phyloP scores from a whole-genome alignment of 2,888 invertebrate genomes.

The Keiferia lycopersicella region DNA sequence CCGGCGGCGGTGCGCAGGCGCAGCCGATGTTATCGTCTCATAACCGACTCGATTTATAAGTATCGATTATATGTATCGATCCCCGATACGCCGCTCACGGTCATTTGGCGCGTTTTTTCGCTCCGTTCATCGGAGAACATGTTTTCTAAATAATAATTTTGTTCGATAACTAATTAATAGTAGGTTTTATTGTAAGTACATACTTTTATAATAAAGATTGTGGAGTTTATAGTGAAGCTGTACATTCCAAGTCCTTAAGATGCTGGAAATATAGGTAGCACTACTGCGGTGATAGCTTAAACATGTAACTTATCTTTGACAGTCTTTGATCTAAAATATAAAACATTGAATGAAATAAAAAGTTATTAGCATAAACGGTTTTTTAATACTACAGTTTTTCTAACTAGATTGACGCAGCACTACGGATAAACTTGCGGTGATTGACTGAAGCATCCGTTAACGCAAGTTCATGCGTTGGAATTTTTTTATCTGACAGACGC shows the following conservation, averaged over 20 bases:
- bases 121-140: slow-evolving; percentile 46
- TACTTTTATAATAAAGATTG: slow-evolving; percentile 40
- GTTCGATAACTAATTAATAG: slow-evolving; percentile 48
- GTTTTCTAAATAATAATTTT: slow-evolving; percentile 46
- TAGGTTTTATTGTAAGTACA: slow-evolving; percentile 38
- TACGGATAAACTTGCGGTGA: too few relatives aligned
- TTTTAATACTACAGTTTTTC: too few relatives aligned
- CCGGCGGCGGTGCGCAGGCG: slow-evolving; percentile 64
- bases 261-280: too few relatives aligned
- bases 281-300: too few relatives aligned
- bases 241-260: slow-evolving; percentile 3
- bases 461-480: too few relatives aligned
- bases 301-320: too few relatives aligned
- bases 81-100: slow-evolving; percentile 70
- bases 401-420: too few relatives aligned
- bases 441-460: too few relatives aligned
- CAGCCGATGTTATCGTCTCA: slow-evolving; percentile 78
- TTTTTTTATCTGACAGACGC: too few relatives aligned
- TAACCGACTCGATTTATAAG: slow-evolving; percentile 80
- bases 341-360: too few relatives aligned
- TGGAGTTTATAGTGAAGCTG: slow-evolving; percentile 36
- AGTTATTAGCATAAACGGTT: too few relatives aligned
- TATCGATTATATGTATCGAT: slow-evolving; percentile 79
- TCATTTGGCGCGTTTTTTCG: slow-evolving; percentile 71
- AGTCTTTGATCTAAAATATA: too few relatives aligned